A percentile compares a stretch with the other conserved stretches of the same genome.
These are phyloP conservation scores for Myodes glareolus DNA, from an alignment of 2,113 vertebrate species.

Conservation along the genomic window DNA sequence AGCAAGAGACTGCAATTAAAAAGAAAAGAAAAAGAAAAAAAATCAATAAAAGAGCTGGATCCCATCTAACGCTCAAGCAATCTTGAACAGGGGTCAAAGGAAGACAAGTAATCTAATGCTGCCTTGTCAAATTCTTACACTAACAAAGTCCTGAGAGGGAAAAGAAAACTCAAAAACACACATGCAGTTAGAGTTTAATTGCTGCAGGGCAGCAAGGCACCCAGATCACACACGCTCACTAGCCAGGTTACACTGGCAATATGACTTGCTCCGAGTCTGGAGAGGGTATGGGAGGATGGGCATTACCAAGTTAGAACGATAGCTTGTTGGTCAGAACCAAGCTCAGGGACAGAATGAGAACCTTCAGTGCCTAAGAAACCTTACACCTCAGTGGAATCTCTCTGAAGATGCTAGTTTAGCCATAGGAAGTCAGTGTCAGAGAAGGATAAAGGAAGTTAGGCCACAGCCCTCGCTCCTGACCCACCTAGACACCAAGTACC, in stretches of 20 bases:
- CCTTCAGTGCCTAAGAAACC: background rate
- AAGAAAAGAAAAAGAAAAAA: background rate
- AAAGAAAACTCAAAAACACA: background rate
- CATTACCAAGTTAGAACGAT: background rate
- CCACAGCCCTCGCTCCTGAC: slow-evolving; percentile 46
- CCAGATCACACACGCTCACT: background rate
- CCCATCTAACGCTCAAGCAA: background rate
- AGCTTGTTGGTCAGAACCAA: background rate
- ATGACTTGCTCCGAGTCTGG: background rate
- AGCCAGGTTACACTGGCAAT: background rate
- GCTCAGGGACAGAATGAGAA: background rate
- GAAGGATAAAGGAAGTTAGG: slow-evolving; percentile 59
- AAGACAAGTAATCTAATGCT: background rate
- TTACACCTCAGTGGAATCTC: background rate
- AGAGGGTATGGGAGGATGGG: background rate
- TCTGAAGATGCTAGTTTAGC: background rate
- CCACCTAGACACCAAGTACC: background rate
- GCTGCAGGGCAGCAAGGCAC: background rate
- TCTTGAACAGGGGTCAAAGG: background rate
- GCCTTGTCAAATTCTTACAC: background rate
- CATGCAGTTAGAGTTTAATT: background rate
- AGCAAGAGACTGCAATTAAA: slow-evolving; percentile 32
- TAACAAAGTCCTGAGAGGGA: background rate
- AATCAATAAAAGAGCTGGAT: background rate
- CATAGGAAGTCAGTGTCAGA: slow-evolving; percentile 54